These are phyloP conservation scores for Neria commutata DNA, from an alignment of 2,888 invertebrate species.

Conservation along the genomic window DNA sequence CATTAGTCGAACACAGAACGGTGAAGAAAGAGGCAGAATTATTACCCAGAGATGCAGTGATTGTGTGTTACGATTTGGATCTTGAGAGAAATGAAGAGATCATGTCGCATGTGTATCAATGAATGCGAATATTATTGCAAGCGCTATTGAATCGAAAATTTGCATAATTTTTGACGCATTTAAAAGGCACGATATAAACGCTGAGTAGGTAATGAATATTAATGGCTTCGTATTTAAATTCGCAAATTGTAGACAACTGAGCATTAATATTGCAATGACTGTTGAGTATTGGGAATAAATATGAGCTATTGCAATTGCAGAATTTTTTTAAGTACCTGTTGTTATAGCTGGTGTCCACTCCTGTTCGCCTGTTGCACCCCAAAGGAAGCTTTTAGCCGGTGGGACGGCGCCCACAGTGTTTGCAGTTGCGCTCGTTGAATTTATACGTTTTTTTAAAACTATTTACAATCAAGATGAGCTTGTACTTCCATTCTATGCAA, in stretches of 20 bases:
- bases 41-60: too few relatives aligned
- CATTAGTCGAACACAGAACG: too few relatives aligned
- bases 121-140: constrained; percentile 14
- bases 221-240: too few relatives aligned
- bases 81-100: constrained; percentile 25
- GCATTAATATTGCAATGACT: too few relatives aligned
- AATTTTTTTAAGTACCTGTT: constrained; percentile 75
- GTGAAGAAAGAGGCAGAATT: too few relatives aligned
- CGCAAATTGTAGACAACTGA: too few relatives aligned
- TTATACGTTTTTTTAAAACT: constrained; percentile 51
- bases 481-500: not conserved
- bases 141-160: constrained; percentile 35
- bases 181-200: too few relatives aligned
- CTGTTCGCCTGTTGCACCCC: constrained; percentile 96
- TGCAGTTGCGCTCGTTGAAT: constrained; percentile 36
- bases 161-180: constrained; percentile 15
- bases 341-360: constrained; percentile 96
- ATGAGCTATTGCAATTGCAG: not conserved
- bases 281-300: not conserved
- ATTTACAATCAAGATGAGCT: not conserved
- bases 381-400: constrained; percentile 67
- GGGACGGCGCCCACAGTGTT: constrained; percentile 35
- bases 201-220: too few relatives aligned
- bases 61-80: too few relatives aligned
- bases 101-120: constrained; percentile 9